Conservation (phyloP, 1,140 invertebrate species). For the Ceratina australensis region DNA sequence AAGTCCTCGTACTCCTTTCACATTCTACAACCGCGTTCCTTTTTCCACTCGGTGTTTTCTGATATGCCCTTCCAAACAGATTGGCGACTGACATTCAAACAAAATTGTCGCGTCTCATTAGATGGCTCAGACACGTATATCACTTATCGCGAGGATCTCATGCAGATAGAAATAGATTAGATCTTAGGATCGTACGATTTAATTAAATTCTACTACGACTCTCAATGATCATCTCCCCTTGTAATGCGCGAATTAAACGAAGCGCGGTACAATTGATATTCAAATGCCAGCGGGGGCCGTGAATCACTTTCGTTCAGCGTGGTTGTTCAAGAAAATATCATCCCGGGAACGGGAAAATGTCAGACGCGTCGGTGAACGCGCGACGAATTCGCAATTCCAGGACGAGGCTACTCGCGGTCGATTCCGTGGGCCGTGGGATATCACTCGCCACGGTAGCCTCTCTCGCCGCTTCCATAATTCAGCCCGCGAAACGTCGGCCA, state of each 20-base stretch:
- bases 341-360: conserved; percentile 5
- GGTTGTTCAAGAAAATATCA: conserved; percentile 11
- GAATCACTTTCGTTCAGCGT: not conserved
- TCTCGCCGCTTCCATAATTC: conserved; percentile 52
- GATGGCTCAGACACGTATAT: too few relatives aligned
- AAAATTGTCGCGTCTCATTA: not conserved
- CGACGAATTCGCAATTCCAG: conserved; percentile 45
- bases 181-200: too few relatives aligned
- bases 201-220: too few relatives aligned
- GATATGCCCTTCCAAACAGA: not conserved
- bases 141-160: too few relatives aligned
- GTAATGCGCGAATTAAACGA: not conserved
- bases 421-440: conserved; percentile 46
- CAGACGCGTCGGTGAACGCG: not conserved
- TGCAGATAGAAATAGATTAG: too few relatives aligned
- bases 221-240: too few relatives aligned
- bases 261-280: conserved; percentile 5
- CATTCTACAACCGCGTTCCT: conserved; percentile 14
- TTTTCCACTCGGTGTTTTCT: not conserved
- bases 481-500: conserved; percentile 48
- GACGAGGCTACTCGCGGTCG: conserved; percentile 26
- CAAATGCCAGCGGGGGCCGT: not conserved
- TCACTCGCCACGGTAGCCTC: conserved; percentile 46
- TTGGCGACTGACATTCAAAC: not conserved
- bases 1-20: conserved; percentile 37